Conservation (phyloP, 2,113 vertebrate species). For the Cyphomyrus discorhynchus region DNA sequence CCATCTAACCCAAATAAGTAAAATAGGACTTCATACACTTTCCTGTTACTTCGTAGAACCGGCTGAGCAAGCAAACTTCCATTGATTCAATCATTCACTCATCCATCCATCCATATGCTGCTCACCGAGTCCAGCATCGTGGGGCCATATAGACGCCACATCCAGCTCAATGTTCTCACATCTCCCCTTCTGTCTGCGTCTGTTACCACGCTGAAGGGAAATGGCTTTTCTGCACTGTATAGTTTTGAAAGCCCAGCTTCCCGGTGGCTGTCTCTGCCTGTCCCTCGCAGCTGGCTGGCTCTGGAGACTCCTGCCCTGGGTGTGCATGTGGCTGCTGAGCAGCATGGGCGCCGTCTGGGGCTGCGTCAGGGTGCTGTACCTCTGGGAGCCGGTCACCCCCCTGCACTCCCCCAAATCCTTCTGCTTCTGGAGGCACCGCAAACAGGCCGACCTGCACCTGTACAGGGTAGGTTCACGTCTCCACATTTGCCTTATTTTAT, state of each 20-base stretch:
- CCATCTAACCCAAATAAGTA: neutral
- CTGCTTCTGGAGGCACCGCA: conserved; percentile 91
- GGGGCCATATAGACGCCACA: neutral
- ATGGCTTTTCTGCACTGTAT: neutral
- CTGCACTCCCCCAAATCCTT: conserved; percentile 86
- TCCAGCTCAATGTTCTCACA: neutral
- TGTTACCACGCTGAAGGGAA: neutral
- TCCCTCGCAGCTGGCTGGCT: conserved; percentile 68
- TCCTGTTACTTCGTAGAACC: neutral
- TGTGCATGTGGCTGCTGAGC: conserved; percentile 86
- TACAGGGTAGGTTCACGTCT: conserved; percentile 63
- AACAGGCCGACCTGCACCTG: conserved; percentile 87
- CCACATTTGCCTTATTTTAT: neutral
- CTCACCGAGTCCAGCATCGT: neutral
- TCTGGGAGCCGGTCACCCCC: conserved; percentile 85
- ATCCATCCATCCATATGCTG: neutral
- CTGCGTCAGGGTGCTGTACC: conserved; percentile 82
- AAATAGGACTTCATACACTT: neutral
- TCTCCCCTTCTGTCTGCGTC: neutral
- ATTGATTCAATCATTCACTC: neutral
- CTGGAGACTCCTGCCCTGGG: conserved; percentile 83
- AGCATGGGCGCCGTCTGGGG: conserved; percentile 86
- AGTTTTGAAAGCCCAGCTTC: neutral
- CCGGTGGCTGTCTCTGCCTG: neutral
- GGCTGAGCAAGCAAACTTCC: neutral